Evolutionary conservation across 2,113 vertebrate genomes (phyloP).

Genomic region (Tapirus terrestris): DNA sequence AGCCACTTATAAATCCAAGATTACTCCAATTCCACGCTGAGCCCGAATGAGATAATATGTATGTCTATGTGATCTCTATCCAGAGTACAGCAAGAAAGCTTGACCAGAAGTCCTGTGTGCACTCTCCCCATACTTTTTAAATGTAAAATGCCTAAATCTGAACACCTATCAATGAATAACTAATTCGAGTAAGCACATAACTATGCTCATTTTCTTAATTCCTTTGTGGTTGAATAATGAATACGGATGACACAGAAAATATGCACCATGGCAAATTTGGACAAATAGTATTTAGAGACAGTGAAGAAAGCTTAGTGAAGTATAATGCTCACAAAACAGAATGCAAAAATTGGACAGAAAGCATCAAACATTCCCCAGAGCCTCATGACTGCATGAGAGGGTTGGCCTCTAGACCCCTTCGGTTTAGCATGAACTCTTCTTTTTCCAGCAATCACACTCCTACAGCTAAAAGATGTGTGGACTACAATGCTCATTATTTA

Average conservation of each 20-base stretch:
- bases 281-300: conserved; percentile 60
- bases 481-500: background rate
- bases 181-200: conserved; percentile 27
- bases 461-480: background rate
- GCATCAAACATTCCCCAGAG: background rate
- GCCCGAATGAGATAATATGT: conserved; percentile 21
- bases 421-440: background rate
- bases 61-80: conserved; percentile 1
- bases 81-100: background rate
- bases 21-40: conserved; percentile 30
- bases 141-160: conserved; percentile 22
- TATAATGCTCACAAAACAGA: conserved; percentile 8
- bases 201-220: conserved; percentile 42
- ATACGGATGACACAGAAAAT: conserved; percentile 52
- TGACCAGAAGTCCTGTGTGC: background rate
- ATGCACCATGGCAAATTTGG: conserved; percentile 35
- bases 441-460: background rate
- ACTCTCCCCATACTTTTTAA: background rate
- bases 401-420: background rate
- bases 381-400: background rate
- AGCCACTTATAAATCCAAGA: conserved; percentile 59
- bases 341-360: conserved; percentile 46
- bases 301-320: conserved; percentile 61
- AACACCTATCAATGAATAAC: conserved; percentile 32
- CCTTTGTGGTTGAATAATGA: conserved; percentile 62